Evolutionary conservation across 1,140 invertebrate genomes (phyloP), one percentile per base, ranked within the genome.

Genomic region (Diploscapter pachys): DNA sequence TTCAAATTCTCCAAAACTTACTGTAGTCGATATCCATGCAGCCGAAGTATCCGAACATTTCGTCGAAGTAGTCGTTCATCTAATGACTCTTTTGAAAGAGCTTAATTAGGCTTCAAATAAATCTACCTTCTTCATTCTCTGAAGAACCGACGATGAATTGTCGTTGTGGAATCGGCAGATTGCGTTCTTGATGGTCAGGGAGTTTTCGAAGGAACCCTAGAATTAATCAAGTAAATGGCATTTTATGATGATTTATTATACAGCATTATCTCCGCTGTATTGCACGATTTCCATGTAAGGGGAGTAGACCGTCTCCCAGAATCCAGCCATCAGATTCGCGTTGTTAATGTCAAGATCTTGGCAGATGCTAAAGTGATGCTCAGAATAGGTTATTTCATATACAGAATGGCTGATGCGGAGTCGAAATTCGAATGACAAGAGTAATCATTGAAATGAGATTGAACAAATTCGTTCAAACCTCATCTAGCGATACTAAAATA

Each of bases 21-120:
- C 77, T 57, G 69, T 78, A 78, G 53, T 78, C 57, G 63, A 78
- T 78, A 55, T 78, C 77, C 31, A 68, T 71, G 69, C 77, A 78
- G 55, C 68, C 75, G 31, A 13, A 49, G 49, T 71, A 53, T 3
- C 31, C 61, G 13, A 54, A 51, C 5, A 55, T 61, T 62, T 13
- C 3, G 50, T 73, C 73, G 69, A 78, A 76, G 49, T 74, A 78
- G 52, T 71, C 61, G 48, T 78, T 78, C 49, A 78, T 1, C 31
- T 31, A 31, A 31, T 1, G 31, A 31, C 1, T 31, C 31, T 31
- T 1, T 31, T 31, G 31, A 31, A 31, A 31, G 31, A 31, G 31
- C 1, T 31, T 31, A 31, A 1, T 1, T 31, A 31, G 31, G 1
- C 1, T 31, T 31, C 31, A 31, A 31, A 31, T n/a, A n/a, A 31